These are phyloP conservation scores for Gobionotothen gibberifrons DNA, from an alignment of 2,797 vertebrate genomes.

Conservation along the genomic window DNA sequence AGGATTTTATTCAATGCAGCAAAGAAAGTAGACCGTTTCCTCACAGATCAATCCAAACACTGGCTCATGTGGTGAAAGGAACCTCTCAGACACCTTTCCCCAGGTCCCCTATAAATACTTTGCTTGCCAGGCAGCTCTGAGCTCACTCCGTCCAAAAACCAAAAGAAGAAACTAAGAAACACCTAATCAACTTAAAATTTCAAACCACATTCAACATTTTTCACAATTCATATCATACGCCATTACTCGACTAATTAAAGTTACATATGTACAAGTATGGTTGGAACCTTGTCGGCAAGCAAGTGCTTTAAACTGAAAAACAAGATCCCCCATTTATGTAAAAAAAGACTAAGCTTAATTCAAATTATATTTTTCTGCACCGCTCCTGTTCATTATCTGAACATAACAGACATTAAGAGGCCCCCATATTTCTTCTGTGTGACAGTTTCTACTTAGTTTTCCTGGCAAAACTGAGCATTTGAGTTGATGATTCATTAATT, in stretches of 20 bases:
- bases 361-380: slow-evolving; percentile 54
- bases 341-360: slow-evolving; percentile 46
- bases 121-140: slow-evolving; percentile 42
- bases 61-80: slow-evolving; percentile 52
- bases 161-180: slow-evolving; percentile 72
- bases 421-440: slow-evolving; percentile 45
- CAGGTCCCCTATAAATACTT: slow-evolving; percentile 50
- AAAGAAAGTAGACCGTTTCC: slow-evolving; percentile 61
- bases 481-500: slow-evolving; percentile 7
- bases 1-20: slow-evolving; percentile 79
- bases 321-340: slow-evolving; percentile 18
- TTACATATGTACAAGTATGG: slow-evolving; percentile 76
- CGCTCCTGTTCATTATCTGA: slow-evolving; percentile 43
- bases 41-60: slow-evolving; percentile 64
- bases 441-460: slow-evolving; percentile 28
- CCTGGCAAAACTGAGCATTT: slow-evolving; percentile 30
- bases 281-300: slow-evolving; percentile 57
- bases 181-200: slow-evolving; percentile 65
- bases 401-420: slow-evolving; percentile 51
- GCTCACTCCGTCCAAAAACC: slow-evolving; percentile 51
- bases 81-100: slow-evolving; percentile 24
- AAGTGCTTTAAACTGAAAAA: slow-evolving; percentile 68
- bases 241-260: slow-evolving; percentile 58
- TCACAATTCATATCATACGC: slow-evolving; percentile 56
- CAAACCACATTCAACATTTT: slow-evolving; percentile 70